These are phyloP conservation scores for Hestina assimilis DNA, from an alignment of 1,140 invertebrate species.

Conservation along the genomic window DNA sequence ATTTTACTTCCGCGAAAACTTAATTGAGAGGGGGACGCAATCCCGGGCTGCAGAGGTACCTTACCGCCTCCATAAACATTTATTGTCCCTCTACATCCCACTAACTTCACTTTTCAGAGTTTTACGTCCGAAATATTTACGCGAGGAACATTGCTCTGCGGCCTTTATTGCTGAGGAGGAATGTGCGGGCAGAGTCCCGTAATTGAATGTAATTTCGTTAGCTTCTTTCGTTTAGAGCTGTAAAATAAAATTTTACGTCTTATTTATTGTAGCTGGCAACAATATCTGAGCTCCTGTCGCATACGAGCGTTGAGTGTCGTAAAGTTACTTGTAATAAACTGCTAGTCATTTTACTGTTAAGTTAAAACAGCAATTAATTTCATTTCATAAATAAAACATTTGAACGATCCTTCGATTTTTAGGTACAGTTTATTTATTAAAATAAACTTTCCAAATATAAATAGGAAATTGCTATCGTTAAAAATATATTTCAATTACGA, in stretches of 20 bases:
- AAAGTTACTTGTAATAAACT: conserved; percentile 25
- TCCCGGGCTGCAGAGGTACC: conserved; percentile 36
- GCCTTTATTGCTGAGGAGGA: conserved; percentile 68
- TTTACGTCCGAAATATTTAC: conserved; percentile 78
- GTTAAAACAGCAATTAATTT: conserved; percentile 20
- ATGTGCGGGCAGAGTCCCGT: conserved; percentile 62
- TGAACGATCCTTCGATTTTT: not conserved
- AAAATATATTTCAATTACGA: not conserved
- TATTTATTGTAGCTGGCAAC: conserved; percentile 72
- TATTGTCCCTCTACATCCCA: conserved; percentile 72
- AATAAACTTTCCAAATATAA: not conserved
- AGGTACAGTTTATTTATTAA: not conserved
- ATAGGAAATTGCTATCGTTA: not conserved
- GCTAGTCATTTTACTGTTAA: conserved; percentile 10
- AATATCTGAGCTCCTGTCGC: conserved; percentile 52
- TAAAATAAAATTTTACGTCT: conserved; percentile 77
- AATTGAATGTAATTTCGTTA: conserved; percentile 78
- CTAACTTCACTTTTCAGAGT: conserved; percentile 75
- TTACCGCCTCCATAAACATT: conserved; percentile 67
- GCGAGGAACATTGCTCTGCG: conserved; percentile 58
- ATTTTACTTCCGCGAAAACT: conserved; percentile 58
- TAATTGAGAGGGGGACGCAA: conserved; percentile 57
- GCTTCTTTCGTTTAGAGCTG: conserved; percentile 71
- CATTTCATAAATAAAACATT: no score
- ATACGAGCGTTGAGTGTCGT: conserved; percentile 17